Evolutionary conservation across 2,797 vertebrate species (phyloP), one percentile per base, ranked within the genome.

Genomic region (Acrossocheilus wenchowensis): DNA sequence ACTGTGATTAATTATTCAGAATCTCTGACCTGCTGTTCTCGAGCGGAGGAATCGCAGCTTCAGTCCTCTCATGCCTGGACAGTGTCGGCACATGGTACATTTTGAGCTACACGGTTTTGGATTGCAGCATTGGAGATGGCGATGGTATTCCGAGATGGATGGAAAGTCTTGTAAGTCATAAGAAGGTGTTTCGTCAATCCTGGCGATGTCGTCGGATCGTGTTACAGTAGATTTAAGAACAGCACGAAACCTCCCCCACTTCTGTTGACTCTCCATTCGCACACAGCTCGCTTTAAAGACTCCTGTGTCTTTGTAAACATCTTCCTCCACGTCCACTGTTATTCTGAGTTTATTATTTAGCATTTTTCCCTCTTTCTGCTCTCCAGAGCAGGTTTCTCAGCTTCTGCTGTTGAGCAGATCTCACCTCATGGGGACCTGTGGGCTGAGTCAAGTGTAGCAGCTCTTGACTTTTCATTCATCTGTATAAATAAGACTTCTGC

Each of bases 401-500:
- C 71, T 45, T 43, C 48, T 80, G 57, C 77, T 17, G 52, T 60
- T 26, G 81, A 78, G 78, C 41, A 36, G 66, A 82, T 81, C 50
- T 81, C 21, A n/a, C 41, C 85, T 85, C 81, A 12, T 45, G 80
- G 50, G 72, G 81, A 85, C 62, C 81, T 74, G 64, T 41, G 78
- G 86, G 84, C 91, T 89, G 54, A 90, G 91, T 91, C 89, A 91
- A 92, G 91, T 89, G 89, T 85, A 90, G 92, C 91, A 34, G 75
- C 75, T 83, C 78, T 88, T 73, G 79, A 87, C 78, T 91, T 90
- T 91, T 89, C 91, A 92, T 90, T 92, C 90, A 90, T 93, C 92
- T 94, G 91, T 90, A 92, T 92, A 94, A 94, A 94, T 91, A 93
- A 86, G 89, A 88, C 88, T 86, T 85, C 54, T 71, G 85, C 54